Conservation (phyloP, 2,888 invertebrate species). For the Laothoe populi region DNA sequence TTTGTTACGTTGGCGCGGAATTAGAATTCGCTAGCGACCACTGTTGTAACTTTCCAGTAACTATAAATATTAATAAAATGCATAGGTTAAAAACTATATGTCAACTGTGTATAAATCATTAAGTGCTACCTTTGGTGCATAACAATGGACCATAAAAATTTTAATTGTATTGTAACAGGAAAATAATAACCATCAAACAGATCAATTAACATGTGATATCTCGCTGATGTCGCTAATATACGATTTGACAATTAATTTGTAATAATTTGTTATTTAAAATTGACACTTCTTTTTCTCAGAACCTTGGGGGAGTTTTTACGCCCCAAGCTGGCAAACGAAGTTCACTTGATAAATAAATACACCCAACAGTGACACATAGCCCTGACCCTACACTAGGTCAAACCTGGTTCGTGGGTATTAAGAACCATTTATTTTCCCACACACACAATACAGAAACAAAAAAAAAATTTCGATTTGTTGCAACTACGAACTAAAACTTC, state of each 20-base stretch:
- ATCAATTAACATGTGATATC: conserved; percentile 48
- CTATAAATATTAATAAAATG: conserved; percentile 24
- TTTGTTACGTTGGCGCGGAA: conserved; percentile 2
- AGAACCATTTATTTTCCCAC: too few relatives aligned
- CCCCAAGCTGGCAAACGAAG: too few relatives aligned
- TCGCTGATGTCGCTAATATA: conserved; percentile 24
- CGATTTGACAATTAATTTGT: neutral
- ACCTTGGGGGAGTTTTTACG: too few relatives aligned
- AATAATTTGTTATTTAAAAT: too few relatives aligned
- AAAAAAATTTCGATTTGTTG: too few relatives aligned
- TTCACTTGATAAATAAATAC: too few relatives aligned
- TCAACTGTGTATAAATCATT: conserved; percentile 18
- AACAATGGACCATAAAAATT: conserved; percentile 57
- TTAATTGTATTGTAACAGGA: conserved; percentile 46
- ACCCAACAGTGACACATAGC: too few relatives aligned
- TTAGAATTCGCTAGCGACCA: neutral
- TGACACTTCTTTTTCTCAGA: too few relatives aligned
- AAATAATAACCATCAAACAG: conserved; percentile 49
- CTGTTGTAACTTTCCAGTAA: conserved; percentile 6
- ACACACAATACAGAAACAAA: too few relatives aligned
- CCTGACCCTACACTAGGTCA: too few relatives aligned
- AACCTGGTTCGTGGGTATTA: too few relatives aligned
- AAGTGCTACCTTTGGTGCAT: conserved; percentile 23
- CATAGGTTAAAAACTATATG: conserved; percentile 15
- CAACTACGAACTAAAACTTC: too few relatives aligned